A percentile compares a stretch with the other conserved stretches of the same genome.
phyloP scores from a whole-genome alignment of 2,888 invertebrate genomes.

The Drosophila koepferae region DNA sequence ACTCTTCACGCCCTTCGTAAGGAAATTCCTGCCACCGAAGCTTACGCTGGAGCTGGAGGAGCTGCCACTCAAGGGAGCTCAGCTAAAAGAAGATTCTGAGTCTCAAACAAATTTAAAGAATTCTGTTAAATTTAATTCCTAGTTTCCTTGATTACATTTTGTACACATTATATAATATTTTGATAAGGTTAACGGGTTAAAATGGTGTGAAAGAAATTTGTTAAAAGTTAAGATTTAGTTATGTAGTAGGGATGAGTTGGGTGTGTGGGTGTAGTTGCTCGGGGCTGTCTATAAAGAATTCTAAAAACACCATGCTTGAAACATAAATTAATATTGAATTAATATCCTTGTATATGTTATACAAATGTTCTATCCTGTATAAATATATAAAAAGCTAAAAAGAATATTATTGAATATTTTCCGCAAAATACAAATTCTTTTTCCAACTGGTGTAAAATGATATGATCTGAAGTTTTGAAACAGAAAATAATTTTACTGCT shows the following conservation, averaged over 20 bases:
- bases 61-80: constrained; percentile 55
- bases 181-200: not conserved
- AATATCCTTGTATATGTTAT: not conserved
- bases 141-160: not conserved
- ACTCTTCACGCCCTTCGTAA: constrained; percentile 76
- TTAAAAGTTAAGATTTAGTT: not conserved
- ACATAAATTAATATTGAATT: not conserved
- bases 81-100: constrained; percentile 13
- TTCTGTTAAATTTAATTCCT: not conserved
- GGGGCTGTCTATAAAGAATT: not conserved
- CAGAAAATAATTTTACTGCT: not conserved
- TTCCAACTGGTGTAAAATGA: too few relatives aligned
- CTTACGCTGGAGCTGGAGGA: constrained; percentile 53
- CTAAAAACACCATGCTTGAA: not conserved
- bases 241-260: too few relatives aligned
- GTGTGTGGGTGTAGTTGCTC: too few relatives aligned
- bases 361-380: not conserved
- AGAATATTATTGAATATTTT: too few relatives aligned
- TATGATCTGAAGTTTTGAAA: too few relatives aligned
- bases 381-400: too few relatives aligned
- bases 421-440: too few relatives aligned
- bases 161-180: not conserved
- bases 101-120: constrained; percentile 27
- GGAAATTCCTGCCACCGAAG: constrained; percentile 52
- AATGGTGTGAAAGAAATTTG: not conserved